Percentiles rank a stretch among this genome's conserved stretches.
These are phyloP conservation scores for Accipiter cooperii DNA, from an alignment of 2,113 vertebrate species.

Conservation along the genomic window DNA sequence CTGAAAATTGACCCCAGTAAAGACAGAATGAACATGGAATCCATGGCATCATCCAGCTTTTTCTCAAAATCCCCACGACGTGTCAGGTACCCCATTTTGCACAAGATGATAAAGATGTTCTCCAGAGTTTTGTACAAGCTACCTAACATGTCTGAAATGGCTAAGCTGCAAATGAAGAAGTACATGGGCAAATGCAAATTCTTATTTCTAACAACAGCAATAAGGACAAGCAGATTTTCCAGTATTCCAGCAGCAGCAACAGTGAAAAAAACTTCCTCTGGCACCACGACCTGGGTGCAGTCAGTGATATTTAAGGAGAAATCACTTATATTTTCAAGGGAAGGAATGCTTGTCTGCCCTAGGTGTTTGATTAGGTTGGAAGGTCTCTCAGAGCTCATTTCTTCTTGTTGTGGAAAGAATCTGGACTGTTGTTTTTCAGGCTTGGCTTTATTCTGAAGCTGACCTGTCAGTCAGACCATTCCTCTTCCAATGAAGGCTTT, in stretches of 20 bases:
- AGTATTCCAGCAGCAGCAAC: conserved; percentile 80
- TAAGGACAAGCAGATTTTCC: conserved; percentile 89
- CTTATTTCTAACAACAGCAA: conserved; percentile 85
- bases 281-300: conserved; percentile 80
- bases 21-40: conserved; percentile 87
- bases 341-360: conserved; percentile 19
- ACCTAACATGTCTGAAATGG: conserved; percentile 88
- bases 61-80: conserved; percentile 70
- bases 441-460: neutral
- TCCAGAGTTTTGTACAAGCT: conserved; percentile 89
- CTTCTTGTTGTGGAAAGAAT: neutral
- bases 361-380: neutral
- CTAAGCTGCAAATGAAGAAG: conserved; percentile 93
- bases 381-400: conserved; percentile 47
- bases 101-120: conserved; percentile 82
- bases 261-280: conserved; percentile 83
- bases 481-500: neutral
- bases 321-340: conserved; percentile 23
- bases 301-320: conserved; percentile 70
- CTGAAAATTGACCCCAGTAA: conserved; percentile 91
- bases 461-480: neutral
- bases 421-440: neutral
- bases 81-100: conserved; percentile 77
- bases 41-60: conserved; percentile 84
- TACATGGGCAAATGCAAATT: conserved; percentile 94